phyloP scores from a whole-genome alignment of 2,888 invertebrate species.

The Scaptomyza parva region DNA sequence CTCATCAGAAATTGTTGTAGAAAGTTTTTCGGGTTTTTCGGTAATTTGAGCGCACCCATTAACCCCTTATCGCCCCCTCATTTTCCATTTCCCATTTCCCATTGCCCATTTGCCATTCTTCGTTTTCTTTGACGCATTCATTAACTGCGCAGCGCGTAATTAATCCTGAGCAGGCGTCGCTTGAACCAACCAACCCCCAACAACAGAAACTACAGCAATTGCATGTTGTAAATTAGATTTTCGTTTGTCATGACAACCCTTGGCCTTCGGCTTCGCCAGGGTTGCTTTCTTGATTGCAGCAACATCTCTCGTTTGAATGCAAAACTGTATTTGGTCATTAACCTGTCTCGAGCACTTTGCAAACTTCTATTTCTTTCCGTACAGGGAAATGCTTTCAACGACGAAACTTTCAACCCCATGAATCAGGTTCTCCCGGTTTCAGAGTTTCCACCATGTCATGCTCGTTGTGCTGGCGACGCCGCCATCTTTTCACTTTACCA shows the following conservation, averaged over 20 bases:
- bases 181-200: constrained; percentile 58
- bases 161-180: constrained; percentile 64
- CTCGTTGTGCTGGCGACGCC: constrained; percentile 20
- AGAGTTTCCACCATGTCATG: constrained; percentile 39
- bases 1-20: constrained; percentile 45
- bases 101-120: too few relatives aligned
- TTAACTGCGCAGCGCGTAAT: constrained; percentile 70
- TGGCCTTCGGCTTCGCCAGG: constrained; percentile 33
- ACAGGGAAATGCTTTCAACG: constrained; percentile 74
- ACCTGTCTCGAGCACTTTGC: constrained; percentile 79
- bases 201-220: constrained; percentile 46
- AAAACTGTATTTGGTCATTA: constrained; percentile 79
- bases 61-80: constrained; percentile 68
- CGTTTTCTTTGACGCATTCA: constrained; percentile 69
- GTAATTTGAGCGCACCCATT: constrained; percentile 72
- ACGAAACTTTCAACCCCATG: constrained; percentile 57
- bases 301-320: constrained; percentile 70
- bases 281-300: constrained; percentile 51
- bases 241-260: constrained; percentile 77
- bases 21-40: constrained; percentile 44
- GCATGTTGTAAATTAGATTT: constrained; percentile 80
- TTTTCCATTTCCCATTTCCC: background rate
- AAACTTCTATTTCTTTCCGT: constrained; percentile 45
- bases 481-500: constrained; percentile 54
- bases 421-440: constrained; percentile 9